A percentile compares a stretch with the other conserved stretches of the same genome.
These are phyloP conservation scores for Neodiprion pinetum DNA, from an alignment of 1,140 invertebrate genomes.

Conservation along the genomic window DNA sequence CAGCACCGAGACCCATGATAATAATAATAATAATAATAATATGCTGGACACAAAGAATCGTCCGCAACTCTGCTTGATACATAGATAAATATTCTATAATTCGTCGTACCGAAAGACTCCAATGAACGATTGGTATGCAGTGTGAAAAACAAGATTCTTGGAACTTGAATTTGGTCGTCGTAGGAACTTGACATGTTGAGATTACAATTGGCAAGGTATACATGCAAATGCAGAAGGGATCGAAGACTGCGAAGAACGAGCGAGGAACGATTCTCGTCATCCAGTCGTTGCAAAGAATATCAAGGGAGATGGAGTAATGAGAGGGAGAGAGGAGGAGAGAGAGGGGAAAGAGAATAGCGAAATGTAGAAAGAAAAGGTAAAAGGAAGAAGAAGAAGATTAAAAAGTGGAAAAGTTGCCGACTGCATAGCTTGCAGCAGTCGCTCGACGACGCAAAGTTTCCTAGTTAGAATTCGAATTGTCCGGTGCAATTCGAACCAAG, in stretches of 20 bases:
- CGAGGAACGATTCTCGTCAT: neutral
- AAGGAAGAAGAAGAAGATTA: neutral
- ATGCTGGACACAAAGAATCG: no score
- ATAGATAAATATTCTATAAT: no score
- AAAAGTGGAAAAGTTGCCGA: neutral
- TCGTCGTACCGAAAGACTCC: no score
- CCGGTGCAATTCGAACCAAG: neutral
- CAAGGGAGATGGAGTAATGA: neutral
- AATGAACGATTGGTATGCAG: no score
- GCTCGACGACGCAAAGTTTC: neutral
- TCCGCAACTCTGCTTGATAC: no score
- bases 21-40: no score
- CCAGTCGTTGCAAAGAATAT: neutral
- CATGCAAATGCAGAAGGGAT: neutral
- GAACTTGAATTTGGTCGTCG: no score
- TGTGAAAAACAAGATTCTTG: no score
- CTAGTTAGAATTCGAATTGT: constrained; percentile 6
- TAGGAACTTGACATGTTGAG: constrained; percentile 16
- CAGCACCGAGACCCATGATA: no score
- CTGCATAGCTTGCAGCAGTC: neutral
- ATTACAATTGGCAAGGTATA: neutral
- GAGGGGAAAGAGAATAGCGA: neutral
- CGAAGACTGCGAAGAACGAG: neutral
- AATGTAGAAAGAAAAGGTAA: constrained; percentile 6
- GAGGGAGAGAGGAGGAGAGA: neutral